phyloP scores from a whole-genome alignment of 1,140 invertebrate genomes.

The Zophobas morio region DNA sequence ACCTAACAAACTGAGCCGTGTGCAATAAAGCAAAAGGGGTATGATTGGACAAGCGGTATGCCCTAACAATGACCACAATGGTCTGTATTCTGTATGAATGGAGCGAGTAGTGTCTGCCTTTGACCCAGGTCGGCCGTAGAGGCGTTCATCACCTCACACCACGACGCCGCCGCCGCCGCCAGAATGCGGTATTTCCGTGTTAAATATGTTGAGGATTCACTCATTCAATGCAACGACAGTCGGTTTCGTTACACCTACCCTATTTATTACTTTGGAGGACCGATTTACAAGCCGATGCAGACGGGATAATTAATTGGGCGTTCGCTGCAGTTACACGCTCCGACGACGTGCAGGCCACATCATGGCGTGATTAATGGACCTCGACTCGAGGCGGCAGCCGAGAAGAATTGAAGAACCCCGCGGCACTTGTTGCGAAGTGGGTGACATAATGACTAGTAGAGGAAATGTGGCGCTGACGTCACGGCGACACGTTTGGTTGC shows the following conservation, averaged over 20 bases:
- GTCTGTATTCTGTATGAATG: constrained; percentile 41
- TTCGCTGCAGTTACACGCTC: constrained; percentile 24
- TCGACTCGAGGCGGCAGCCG: too few species aligned
- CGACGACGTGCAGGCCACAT: constrained; percentile 3
- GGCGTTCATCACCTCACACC: constrained; percentile 41
- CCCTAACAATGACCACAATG: constrained; percentile 42
- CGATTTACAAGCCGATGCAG: constrained; percentile 33
- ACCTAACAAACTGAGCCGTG: constrained; percentile 32
- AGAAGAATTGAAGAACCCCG: too few species aligned
- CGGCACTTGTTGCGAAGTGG: too few species aligned
- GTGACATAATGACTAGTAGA: too few species aligned
- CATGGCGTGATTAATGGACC: not conserved
- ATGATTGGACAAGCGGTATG: constrained; percentile 41
- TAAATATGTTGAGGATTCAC: constrained; percentile 40
- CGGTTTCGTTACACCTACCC: constrained; percentile 37
- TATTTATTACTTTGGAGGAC: constrained; percentile 36
- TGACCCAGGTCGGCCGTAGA: constrained; percentile 35
- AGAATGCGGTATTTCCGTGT: constrained; percentile 28
- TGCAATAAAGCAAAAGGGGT: constrained; percentile 42
- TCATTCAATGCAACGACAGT: constrained; percentile 38
- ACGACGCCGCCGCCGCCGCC: not conserved
- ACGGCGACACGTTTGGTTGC: too few species aligned
- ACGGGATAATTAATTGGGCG: constrained; percentile 25
- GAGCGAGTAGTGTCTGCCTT: constrained; percentile 41
- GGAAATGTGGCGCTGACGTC: too few species aligned